Conservation (phyloP, 1,140 invertebrate genomes). For the Oscheius sp. region DNA sequence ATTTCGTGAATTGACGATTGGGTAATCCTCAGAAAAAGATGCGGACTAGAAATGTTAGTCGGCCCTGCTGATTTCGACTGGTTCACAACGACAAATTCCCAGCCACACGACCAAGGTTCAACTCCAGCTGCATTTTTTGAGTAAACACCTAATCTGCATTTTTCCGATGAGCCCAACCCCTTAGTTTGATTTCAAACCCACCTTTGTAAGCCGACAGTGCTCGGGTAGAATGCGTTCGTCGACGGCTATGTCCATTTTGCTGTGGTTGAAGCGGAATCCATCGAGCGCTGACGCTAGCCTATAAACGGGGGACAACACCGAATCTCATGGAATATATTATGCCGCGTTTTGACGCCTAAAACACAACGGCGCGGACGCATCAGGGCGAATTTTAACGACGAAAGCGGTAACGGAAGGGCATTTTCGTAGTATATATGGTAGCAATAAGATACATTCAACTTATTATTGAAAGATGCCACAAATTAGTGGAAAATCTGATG, state of each 20-base stretch:
- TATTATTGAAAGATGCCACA: too few relatives aligned
- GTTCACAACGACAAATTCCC: neutral
- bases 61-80: neutral
- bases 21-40: too few relatives aligned
- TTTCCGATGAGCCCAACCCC: neutral
- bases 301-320: conserved; percentile 5
- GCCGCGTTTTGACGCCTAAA: neutral
- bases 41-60: too few relatives aligned
- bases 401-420: too few relatives aligned
- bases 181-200: conserved; percentile 18
- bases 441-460: too few relatives aligned
- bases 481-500: too few relatives aligned
- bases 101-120: too few relatives aligned
- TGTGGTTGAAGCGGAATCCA: conserved; percentile 43
- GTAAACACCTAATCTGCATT: conserved; percentile 12
- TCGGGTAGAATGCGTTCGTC: conserved; percentile 46
- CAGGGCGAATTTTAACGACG: too few relatives aligned
- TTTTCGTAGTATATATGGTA: too few relatives aligned
- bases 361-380: too few relatives aligned
- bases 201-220: conserved; percentile 45
- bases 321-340: neutral
- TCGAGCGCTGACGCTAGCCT: conserved; percentile 51
- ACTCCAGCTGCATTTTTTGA: neutral
- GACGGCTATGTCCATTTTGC: conserved; percentile 48
- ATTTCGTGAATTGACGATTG: too few relatives aligned